Evolutionary conservation across 1,140 invertebrate genomes (phyloP), one percentile per base, ranked within the genome.

Genomic region (Zeugodacus cucurbitae): DNA sequence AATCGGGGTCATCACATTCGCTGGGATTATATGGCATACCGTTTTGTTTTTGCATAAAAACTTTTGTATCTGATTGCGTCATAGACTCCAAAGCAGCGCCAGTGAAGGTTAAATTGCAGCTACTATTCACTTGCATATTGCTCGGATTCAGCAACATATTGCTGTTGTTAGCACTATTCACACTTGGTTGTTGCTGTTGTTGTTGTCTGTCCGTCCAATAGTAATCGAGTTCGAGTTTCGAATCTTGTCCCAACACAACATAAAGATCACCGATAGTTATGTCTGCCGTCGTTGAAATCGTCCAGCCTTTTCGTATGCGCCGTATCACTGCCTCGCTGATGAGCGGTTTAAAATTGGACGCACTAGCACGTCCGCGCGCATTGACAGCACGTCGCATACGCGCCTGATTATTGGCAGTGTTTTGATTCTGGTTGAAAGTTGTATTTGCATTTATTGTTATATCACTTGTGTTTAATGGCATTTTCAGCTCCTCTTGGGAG

Each of bases 241-340:
- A 96, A 89, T 97, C 96, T 86, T 95, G 95, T 17, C 97, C 97
- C 94, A 97, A 96, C 95, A 98, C 98, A 88, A 98, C 94, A 94
- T 98, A 98, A n/a, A 98, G 92, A 94, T 99, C 97, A 0, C 97
- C 98, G 67, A 98, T 95, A 48, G 97, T 98, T 48, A 98, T 95
- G 44, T 96, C 96, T 26, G 96, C 96, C 8, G 96, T 95, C 92
- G 96, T 96, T 17, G 95, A 94, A 2, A 95, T 90, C 74, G 96
- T 97, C 97, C 97, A 98, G 3, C 98, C 98, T 86, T 95, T 94
- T 89, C 95, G 94, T 44, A 97, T 96, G 90, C 96, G 95, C 67
- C 92, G 91, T 6, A 94, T 90, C 0, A 94, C 93, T 4, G 94
- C 90, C 26, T 95, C 94, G 87, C 90, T 93, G 0, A 93, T 90